phyloP scores from a whole-genome alignment of 2,888 invertebrate genomes.

The Pomacea canaliculata region DNA sequence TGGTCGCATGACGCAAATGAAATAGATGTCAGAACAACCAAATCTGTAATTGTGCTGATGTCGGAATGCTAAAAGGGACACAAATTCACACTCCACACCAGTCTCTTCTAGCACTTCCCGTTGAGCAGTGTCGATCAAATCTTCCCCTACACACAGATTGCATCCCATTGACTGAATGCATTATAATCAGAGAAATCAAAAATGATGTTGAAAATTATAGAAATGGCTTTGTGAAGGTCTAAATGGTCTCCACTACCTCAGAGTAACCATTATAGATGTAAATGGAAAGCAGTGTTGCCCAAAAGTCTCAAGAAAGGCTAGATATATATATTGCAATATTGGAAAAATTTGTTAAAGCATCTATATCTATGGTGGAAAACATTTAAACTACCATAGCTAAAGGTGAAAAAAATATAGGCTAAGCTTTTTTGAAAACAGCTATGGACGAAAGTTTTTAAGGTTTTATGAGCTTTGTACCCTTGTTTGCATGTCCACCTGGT shows the following conservation, averaged over 20 bases:
- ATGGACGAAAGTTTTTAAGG: too few species aligned
- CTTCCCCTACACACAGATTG: slow-evolving; percentile 77
- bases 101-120: slow-evolving; percentile 94
- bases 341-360: too few species aligned
- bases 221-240: neutral
- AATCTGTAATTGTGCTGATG: slow-evolving; percentile 83
- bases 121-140: slow-evolving; percentile 83
- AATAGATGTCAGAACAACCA: slow-evolving; percentile 89
- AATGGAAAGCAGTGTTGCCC: too few species aligned
- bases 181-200: neutral
- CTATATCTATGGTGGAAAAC: too few species aligned
- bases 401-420: too few species aligned
- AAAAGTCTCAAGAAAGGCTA: too few species aligned
- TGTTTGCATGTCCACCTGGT: slow-evolving; percentile 92
- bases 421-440: too few species aligned
- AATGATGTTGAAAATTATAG: neutral
- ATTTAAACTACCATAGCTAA: too few species aligned
- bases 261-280: too few species aligned
- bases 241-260: too few species aligned
- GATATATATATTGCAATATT: too few species aligned
- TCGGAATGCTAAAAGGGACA: slow-evolving; percentile 81
- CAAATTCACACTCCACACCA: slow-evolving; percentile 82
- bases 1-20: slow-evolving; percentile 81
- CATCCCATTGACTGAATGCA: neutral
- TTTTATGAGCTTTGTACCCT: slow-evolving; percentile 73